Evolutionary conservation across 1,140 invertebrate species (phyloP).

Genomic region (Drosophila setifemur): DNA sequence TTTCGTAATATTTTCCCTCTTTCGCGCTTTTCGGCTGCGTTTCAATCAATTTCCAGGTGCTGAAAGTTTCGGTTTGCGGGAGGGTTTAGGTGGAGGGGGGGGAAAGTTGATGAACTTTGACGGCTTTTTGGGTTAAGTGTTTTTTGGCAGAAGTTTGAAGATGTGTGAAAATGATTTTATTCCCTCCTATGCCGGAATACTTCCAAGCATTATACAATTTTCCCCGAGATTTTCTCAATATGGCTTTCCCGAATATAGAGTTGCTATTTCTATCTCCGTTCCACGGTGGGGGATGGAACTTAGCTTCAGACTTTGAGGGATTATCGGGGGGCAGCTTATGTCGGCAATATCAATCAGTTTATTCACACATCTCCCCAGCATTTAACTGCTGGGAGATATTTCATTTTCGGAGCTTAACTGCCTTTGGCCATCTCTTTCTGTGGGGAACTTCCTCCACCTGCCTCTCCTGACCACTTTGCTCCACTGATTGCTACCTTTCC

Average conservation of each 20-base stretch:
- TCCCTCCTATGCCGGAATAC: background rate
- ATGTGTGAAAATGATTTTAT: slow-evolving; percentile 26
- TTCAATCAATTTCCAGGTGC: slow-evolving; percentile 69
- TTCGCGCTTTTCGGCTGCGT: slow-evolving; percentile 26
- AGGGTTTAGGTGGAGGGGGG: no score
- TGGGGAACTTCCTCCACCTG: background rate
- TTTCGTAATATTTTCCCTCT: slow-evolving; percentile 63
- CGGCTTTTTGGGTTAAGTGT: slow-evolving; percentile 32
- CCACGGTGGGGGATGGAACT: no score
- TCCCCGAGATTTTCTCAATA: background rate
- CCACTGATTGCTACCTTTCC: slow-evolving; percentile 31
- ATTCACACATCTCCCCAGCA: slow-evolving; percentile 25
- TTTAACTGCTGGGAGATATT: slow-evolving; percentile 20
- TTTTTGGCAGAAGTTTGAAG: slow-evolving; percentile 4
- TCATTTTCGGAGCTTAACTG: slow-evolving; percentile 1
- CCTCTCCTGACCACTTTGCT: slow-evolving; percentile 5
- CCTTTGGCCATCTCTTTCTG: slow-evolving; percentile 3
- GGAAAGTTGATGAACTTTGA: slow-evolving; percentile 34
- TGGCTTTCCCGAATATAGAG: no score
- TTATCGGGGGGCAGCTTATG: slow-evolving; percentile 26
- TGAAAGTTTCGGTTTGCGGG: slow-evolving; percentile 26
- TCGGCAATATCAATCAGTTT: slow-evolving; percentile 46
- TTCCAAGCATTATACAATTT: background rate
- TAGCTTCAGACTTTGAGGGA: slow-evolving; percentile 14
- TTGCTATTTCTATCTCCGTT: no score